Evolutionary conservation across 2,888 invertebrate species (phyloP).

Genomic region (Amiota communis): DNA sequence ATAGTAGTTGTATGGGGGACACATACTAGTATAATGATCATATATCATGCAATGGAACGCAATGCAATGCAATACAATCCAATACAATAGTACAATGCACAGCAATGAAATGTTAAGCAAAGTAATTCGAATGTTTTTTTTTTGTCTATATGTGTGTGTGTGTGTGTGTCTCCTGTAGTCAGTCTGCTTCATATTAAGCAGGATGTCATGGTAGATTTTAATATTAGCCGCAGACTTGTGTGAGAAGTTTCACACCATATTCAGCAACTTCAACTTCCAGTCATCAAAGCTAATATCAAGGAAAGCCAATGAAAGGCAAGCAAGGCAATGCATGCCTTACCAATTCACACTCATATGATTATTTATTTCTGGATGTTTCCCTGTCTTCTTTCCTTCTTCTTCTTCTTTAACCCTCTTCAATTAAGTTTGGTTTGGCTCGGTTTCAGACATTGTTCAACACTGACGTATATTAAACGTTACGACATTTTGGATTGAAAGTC

Average conservation of each 20-base stretch:
- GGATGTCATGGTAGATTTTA: slow-evolving; percentile 58
- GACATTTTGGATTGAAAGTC: slow-evolving; percentile 56
- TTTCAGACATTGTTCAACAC: slow-evolving; percentile 17
- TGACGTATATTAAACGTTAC: slow-evolving; percentile 66
- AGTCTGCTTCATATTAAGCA: neutral
- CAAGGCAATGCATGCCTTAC: too few species aligned
- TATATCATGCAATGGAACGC: slow-evolving; percentile 12
- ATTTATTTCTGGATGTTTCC: too few species aligned
- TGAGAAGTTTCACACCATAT: neutral
- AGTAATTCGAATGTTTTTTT: too few species aligned
- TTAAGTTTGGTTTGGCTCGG: neutral
- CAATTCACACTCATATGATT: too few species aligned
- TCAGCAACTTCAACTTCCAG: too few species aligned
- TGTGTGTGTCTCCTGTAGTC: too few species aligned
- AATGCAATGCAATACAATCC: neutral
- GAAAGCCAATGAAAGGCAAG: too few species aligned
- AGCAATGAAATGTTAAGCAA: neutral
- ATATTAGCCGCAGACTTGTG: slow-evolving; percentile 65
- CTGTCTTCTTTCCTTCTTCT: too few species aligned
- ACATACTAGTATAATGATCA: slow-evolving; percentile 8
- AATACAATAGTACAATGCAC: neutral
- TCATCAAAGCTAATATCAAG: too few species aligned
- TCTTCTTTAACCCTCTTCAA: too few species aligned
- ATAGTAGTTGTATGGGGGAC: neutral
- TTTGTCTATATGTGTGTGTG: too few species aligned